phyloP scores from a whole-genome alignment of 2,113 vertebrate species.

The Gymnarchus niloticus region DNA sequence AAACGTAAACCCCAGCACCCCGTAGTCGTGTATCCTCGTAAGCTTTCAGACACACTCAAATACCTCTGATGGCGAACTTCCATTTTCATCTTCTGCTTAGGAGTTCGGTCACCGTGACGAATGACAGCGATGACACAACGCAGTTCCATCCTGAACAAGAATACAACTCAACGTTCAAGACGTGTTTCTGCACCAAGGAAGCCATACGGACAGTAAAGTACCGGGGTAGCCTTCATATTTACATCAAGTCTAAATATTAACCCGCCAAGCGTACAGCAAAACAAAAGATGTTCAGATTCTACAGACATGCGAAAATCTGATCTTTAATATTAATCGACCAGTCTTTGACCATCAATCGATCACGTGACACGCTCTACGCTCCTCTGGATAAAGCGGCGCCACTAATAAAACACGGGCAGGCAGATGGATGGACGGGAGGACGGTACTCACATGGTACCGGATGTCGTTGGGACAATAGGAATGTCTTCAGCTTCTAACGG shows the following conservation, averaged over 20 bases:
- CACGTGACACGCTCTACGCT: background rate
- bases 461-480: conserved; percentile 85
- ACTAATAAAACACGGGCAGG: background rate
- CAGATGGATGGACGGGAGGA: background rate
- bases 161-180: conserved; percentile 7
- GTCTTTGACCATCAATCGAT: background rate
- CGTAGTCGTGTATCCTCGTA: background rate
- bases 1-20: background rate
- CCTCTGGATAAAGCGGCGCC: background rate
- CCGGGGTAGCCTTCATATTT: background rate
- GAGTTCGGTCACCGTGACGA: conserved; percentile 81
- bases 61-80: conserved; percentile 79
- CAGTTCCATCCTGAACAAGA: conserved; percentile 77
- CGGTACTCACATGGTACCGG: conserved; percentile 77
- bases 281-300: background rate
- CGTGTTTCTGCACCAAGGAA: too few relatives aligned
- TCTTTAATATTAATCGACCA: background rate
- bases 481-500: conserved; percentile 86
- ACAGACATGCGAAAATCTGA: background rate
- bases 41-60: background rate
- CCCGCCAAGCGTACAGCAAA: background rate
- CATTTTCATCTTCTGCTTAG: conserved; percentile 93
- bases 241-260: background rate
- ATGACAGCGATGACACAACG: conserved; percentile 85
- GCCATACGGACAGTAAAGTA: too few relatives aligned